A percentile compares a stretch with the other conserved stretches of the same genome.
phyloP scores from a whole-genome alignment of 2,113 vertebrate species.

The Caranx melampygus region DNA sequence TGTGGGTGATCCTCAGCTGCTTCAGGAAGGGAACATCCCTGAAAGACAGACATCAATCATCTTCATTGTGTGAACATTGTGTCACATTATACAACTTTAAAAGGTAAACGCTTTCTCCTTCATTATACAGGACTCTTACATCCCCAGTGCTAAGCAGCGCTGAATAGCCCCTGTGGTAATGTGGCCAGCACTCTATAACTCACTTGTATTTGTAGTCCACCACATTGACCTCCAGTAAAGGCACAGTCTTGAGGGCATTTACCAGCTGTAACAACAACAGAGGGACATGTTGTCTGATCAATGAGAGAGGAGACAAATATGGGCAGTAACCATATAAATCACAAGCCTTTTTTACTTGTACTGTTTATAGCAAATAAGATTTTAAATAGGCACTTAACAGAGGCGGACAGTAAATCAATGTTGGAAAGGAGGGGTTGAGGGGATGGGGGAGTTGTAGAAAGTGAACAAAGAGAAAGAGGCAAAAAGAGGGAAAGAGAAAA shows the following conservation, averaged over 20 bases:
- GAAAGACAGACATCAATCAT: slow-evolving; percentile 53
- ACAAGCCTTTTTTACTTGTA: slow-evolving; percentile 58
- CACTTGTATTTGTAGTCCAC: slow-evolving; percentile 99
- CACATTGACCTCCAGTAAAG: slow-evolving; percentile 90
- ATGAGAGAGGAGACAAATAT: slow-evolving; percentile 61
- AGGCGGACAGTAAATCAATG: slow-evolving; percentile 78
- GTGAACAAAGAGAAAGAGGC: slow-evolving; percentile 17
- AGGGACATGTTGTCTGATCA: slow-evolving; percentile 73
- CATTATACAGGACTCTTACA: slow-evolving; percentile 4
- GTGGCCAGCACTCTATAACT: slow-evolving; percentile 69
- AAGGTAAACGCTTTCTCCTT: slow-evolving; percentile 23
- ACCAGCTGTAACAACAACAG: slow-evolving; percentile 87
- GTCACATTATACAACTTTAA: slow-evolving; percentile 13
- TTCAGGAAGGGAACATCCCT: slow-evolving; percentile 93
- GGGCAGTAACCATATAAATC: slow-evolving; percentile 72
- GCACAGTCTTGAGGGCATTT: slow-evolving; percentile 91
- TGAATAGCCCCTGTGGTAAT: slow-evolving; percentile 3
- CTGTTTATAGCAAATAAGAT: slow-evolving; percentile 75
- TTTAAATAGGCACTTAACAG: slow-evolving; percentile 77
- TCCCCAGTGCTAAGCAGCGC: not conserved
- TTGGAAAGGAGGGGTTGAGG: slow-evolving; percentile 18
- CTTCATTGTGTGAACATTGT: slow-evolving; percentile 15
- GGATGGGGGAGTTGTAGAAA: slow-evolving; percentile 14
- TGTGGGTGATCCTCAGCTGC: slow-evolving; percentile 93
- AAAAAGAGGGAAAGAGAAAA: not conserved